A percentile compares a stretch with the other conserved stretches of the same genome.
phyloP scores from a whole-genome alignment of 2,113 vertebrate genomes.

The Mionectes macconnelli region DNA sequence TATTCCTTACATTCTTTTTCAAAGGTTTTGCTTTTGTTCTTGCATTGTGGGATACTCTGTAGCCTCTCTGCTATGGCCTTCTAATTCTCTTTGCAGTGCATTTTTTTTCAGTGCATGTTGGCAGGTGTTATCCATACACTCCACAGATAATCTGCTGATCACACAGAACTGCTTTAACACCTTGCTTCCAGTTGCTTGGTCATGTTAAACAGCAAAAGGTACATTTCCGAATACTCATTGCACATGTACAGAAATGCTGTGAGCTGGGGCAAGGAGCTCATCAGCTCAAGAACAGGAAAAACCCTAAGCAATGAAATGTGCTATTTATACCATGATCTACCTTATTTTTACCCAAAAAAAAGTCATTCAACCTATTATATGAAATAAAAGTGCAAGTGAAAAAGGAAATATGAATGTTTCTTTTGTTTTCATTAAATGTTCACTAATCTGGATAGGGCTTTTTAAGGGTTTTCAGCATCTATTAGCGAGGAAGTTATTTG shows the following conservation, averaged over 20 bases:
- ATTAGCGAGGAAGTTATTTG: background rate
- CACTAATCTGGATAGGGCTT: background rate
- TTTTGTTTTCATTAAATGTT: background rate
- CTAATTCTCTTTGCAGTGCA: background rate
- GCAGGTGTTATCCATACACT: background rate
- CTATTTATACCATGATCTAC: background rate
- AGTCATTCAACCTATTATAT: background rate
- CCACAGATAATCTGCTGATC: background rate
- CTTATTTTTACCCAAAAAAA: background rate
- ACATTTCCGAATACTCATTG: background rate
- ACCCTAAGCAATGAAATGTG: background rate
- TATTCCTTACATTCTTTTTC: background rate
- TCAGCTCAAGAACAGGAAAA: background rate
- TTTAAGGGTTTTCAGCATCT: background rate
- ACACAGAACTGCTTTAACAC: background rate
- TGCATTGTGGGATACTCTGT: background rate
- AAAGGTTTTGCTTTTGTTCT: background rate
- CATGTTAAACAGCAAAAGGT: background rate
- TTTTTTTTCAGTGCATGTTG: background rate
- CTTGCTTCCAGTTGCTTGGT: conserved; percentile 21
- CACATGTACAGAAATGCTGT: background rate
- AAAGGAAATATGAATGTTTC: background rate
- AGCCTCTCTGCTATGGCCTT: background rate
- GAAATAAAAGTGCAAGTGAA: background rate
- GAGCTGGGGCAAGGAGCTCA: background rate